Base-by-base conservation (phyloP, 2,888 invertebrate species). In the Parnassius apollo region DNA sequence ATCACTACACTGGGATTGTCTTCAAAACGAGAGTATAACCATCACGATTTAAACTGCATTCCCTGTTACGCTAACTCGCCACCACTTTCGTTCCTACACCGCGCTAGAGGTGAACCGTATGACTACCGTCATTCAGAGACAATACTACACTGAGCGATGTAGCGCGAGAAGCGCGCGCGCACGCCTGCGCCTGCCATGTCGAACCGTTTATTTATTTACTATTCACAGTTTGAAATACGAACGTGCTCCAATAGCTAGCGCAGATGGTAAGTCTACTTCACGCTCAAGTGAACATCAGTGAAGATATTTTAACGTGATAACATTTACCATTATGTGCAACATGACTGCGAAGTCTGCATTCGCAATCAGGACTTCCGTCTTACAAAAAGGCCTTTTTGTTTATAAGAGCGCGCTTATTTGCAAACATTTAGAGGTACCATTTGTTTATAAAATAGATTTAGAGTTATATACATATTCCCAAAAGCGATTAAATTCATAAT, bases 211-310 rank as follows among this genome's bases (percentile, higher is more conserved):
- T 63, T 63, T 90, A 91, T 88, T 88, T 89, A 88, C 87, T 85
- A 87, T 86, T 86, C 86, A 84, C 83, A 82, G 82, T 88, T 89
- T 81, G 81, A 87, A 88, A 82, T 85, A 80, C 82, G 75, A 88
- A 83, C 83, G 84, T 85, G 85, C 81, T 88, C 83, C 78, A 86
- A 80, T 88, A 87, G 86, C 81, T 84, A 82, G 78, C 77, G 75
- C 77, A 78, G 77, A 82, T 83, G 75, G 75, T 65, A 49, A 9
- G 13, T 66, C 67, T 63, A 66, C 67, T 66, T 65, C 66, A 65
- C 58, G 62, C 64, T 54, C 56, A 54, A 65, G 52, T 55, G 50
- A 49, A 65, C 57, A 57, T 48, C 57, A 57, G 60, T 58, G 48
- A 67, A 62, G 65, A 57, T 51, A 52, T 49, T 42, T 56, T 50